A percentile compares a stretch with the other conserved stretches of the same genome.
Evolutionary conservation across 1,140 invertebrate genomes (phyloP).

Genomic region (Atta cephalotes): DNA sequence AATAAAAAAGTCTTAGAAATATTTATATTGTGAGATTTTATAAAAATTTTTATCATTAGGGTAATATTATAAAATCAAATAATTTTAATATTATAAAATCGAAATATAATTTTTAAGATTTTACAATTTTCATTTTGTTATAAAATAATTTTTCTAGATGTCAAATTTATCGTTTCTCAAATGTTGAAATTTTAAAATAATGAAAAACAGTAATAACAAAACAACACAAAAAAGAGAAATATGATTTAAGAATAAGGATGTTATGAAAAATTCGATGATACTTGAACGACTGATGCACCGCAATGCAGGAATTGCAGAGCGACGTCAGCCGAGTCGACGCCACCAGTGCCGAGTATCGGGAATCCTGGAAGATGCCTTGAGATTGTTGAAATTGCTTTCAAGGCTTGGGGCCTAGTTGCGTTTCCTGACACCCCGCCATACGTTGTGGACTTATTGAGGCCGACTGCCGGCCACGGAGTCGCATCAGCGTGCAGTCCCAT

Average conservation of each 20-base stretch:
- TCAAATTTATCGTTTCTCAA: too few species aligned
- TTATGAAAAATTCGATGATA: slow-evolving; percentile 78
- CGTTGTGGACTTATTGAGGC: slow-evolving; percentile 93
- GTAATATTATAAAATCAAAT: too few species aligned
- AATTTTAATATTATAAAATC: too few species aligned
- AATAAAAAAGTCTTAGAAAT: too few species aligned
- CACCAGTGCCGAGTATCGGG: slow-evolving; percentile 97
- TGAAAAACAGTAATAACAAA: too few species aligned
- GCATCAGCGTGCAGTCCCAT: slow-evolving; percentile 95
- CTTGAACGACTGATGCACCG: slow-evolving; percentile 96
- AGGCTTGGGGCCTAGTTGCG: slow-evolving; percentile 96
- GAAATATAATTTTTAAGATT: too few species aligned
- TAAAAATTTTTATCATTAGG: too few species aligned
- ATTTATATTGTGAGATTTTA: too few species aligned
- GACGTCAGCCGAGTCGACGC: slow-evolving; percentile 98
- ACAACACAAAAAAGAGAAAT: background rate
- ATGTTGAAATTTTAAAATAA: too few species aligned
- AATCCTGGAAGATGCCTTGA: slow-evolving; percentile 94
- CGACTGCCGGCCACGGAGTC: slow-evolving; percentile 96
- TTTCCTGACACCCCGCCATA: slow-evolving; percentile 99
- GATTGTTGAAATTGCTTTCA: slow-evolving; percentile 95
- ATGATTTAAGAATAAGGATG: background rate
- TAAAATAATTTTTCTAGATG: too few species aligned
- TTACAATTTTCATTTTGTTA: too few species aligned
- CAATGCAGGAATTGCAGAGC: slow-evolving; percentile 97